Base-by-base conservation (phyloP, 2,113 vertebrate species). In the Scatophagus argus region DNA sequence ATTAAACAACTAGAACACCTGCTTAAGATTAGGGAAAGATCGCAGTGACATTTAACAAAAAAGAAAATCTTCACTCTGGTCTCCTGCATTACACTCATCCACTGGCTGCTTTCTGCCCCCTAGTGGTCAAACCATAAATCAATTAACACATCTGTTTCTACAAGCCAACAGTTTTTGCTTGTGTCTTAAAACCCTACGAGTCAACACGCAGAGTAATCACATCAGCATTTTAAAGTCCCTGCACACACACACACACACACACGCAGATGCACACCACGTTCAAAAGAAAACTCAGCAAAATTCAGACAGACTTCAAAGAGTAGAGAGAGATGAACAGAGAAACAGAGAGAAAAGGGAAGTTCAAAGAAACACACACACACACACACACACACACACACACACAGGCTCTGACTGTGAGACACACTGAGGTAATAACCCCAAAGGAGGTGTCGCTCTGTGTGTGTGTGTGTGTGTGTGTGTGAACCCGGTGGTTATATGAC, bases 241-340 rank as follows among this genome's bases (percentile, higher is more conserved):
- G 77, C 51, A 76, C 59, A 49, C 56, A 58, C 38, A 29, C 52
- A 62, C 71, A 63, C 60, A 47, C 41, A 56, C 12, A 44, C 56
- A 54, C 25, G 34, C 43, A 64, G 13, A 71, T 7, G 21, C 67
- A 64, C 76, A 71, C 36, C 1, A 10, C 51, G 63, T 70, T 77
- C 25, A 79, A 34, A 83, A 70, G 67, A 43, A 72, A 71, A 70
- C 63, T 88, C 86, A 88, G 80, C 80, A 77, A 62, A 81, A 85
- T 74, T 65, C 79, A 83, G 27, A 54, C 16, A 47, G 39, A 74
- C 83, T 86, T 88, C 83, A 88, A 88, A 86, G 83, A 74, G 56
- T 1, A 23, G 58, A 52, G 69, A 39, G 63, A 76, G 70, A 70
- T 47, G 61, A 58, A 66, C 61, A 55, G 39, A 67, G 71, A 77